Base-by-base conservation (phyloP, 2,888 invertebrate species). In the Oscheius myriophilus region DNA sequence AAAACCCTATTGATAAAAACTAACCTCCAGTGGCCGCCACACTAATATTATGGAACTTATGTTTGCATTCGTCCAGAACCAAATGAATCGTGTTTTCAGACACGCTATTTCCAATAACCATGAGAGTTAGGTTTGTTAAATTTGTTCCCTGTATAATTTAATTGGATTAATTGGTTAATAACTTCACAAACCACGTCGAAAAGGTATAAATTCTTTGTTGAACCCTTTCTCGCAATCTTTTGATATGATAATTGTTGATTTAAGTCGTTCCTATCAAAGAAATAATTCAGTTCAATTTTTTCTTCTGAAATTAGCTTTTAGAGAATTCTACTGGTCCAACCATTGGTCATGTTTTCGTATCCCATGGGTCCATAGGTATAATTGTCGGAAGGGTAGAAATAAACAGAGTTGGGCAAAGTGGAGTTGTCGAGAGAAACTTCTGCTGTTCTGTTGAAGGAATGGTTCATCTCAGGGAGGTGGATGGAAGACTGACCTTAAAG, bases 91-190 rank as follows among this genome's bases (percentile, higher is more conserved):
- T 33, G 33, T 61, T 61, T 39, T 49, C n/a, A 11, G 61, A 45
- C 21, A 26, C 46, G 21, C 61, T 61, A 49, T 61, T 61, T 49
- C 61, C 61, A 12, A 61, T 49, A 6, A 61, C 61, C 4, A 61
- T 26, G 33, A 51, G 49, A 33, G 46, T 49, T 12, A 16, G 12
- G 12, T 23, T 41, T 25, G 42, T 42, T 18, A 7, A 4, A 2
- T 11, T n/a, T 2, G 21, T 26, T 33, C 11, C 26, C 49, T 16
- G n/a, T 26, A 49, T 9, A 46, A 25, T 57, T 9, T 12, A 53
- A 53, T 12, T 23, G 12, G 3, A 53, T 3, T 23, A 11, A 33
- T 33, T 33, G 9, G 9, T 33, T 33, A 33, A 33, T n/a, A n/a
- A n/a, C 9, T 55, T 2, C 41, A 58, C 12, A 11, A 25, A 18